Conservation (phyloP, 2,888 invertebrate species). For the Ectemnius continuus region DNA sequence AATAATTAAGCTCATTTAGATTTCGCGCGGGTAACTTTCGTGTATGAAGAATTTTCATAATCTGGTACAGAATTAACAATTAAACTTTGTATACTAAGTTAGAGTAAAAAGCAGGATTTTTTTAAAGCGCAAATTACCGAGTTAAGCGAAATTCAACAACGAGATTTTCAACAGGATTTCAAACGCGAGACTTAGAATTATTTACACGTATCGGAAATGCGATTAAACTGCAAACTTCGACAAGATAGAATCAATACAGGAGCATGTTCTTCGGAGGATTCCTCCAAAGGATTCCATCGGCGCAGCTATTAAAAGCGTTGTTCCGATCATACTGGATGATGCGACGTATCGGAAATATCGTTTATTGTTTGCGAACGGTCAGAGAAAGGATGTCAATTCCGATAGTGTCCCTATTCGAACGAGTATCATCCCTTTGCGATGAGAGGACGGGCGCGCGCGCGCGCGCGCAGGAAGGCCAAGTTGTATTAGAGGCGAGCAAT, state of each 20-base stretch:
- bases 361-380: constrained; percentile 16
- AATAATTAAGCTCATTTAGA: no score
- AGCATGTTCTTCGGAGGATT: no score
- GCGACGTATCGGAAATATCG: constrained; percentile 27
- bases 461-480: neutral
- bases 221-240: no score
- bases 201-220: no score
- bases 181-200: neutral
- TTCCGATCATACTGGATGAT: constrained; percentile 15
- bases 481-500: neutral
- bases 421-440: constrained; percentile 5
- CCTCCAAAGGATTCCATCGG: neutral
- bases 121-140: no score
- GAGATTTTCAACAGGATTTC: neutral
- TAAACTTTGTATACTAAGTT: no score
- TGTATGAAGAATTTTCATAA: no score
- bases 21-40: no score
- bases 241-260: no score
- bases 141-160: neutral
- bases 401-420: constrained; percentile 4
- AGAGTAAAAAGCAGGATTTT: no score
- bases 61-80: no score
- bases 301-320: constrained; percentile 22
- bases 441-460: neutral
- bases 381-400: constrained; percentile 8